Conservation (phyloP, 2,797 vertebrate species). For the Synanceia verrucosa region DNA sequence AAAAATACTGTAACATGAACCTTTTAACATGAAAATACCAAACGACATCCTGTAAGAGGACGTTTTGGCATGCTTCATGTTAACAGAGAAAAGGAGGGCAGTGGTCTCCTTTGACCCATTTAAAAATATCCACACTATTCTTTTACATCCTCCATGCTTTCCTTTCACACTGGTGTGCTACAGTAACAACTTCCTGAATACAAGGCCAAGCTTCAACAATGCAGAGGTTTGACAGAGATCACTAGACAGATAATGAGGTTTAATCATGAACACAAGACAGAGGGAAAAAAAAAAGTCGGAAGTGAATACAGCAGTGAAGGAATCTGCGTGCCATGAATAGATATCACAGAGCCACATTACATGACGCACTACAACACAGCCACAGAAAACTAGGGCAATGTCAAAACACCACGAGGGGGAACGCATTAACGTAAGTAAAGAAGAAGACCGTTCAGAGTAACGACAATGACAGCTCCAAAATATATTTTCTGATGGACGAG, state of each 20-base stretch:
- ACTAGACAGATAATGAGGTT: slow-evolving; percentile 47
- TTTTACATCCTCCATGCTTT: slow-evolving; percentile 15
- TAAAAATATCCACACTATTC: slow-evolving; percentile 28
- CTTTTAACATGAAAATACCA: not conserved
- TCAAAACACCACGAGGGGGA: slow-evolving; percentile 46
- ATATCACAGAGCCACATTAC: slow-evolving; percentile 37
- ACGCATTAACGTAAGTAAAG: slow-evolving; percentile 23
- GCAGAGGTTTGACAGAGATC: slow-evolving; percentile 26
- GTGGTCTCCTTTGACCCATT: slow-evolving; percentile 52
- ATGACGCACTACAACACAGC: slow-evolving; percentile 37
- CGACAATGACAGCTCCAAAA: slow-evolving; percentile 24
- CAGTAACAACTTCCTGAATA: slow-evolving; percentile 6
- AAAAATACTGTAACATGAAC: not conserved
- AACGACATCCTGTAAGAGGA: not conserved
- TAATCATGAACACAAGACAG: slow-evolving; percentile 39
- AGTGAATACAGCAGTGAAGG: slow-evolving; percentile 27
- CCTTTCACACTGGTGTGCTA: slow-evolving; percentile 6
- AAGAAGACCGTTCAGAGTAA: slow-evolving; percentile 29
- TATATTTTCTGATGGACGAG: slow-evolving; percentile 18
- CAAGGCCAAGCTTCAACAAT: slow-evolving; percentile 24
- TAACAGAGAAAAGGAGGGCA: slow-evolving; percentile 24
- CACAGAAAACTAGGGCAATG: slow-evolving; percentile 68
- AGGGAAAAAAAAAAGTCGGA: not conserved
- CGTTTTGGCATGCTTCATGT: not conserved
- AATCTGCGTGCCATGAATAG: slow-evolving; percentile 45